These are phyloP conservation scores for Scophthalmus maximus DNA, from an alignment of 2,113 vertebrate species.

Conservation along the genomic window DNA sequence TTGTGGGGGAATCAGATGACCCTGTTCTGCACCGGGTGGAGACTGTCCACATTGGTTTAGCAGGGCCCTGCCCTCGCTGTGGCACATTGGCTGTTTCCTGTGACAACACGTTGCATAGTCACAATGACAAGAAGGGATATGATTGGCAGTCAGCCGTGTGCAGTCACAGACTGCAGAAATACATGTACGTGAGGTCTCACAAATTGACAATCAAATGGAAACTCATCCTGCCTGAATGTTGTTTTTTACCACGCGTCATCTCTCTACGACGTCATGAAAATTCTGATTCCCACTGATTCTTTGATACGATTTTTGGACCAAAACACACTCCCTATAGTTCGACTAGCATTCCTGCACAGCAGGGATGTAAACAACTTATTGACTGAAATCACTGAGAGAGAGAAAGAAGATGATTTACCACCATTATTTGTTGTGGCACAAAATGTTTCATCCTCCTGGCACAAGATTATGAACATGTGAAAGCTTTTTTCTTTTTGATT, in stretches of 20 bases:
- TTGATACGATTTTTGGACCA: conserved; percentile 41
- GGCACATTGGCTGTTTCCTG: conserved; percentile 19
- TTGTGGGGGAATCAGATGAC: conserved; percentile 61
- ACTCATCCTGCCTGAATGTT: conserved; percentile 29
- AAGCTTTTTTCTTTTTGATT: conserved; percentile 15
- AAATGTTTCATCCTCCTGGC: conserved; percentile 3
- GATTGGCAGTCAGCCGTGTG: conserved; percentile 48
- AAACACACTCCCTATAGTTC: not conserved
- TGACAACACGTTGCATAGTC: conserved; percentile 14
- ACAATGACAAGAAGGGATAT: conserved; percentile 39
- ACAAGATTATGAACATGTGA: not conserved
- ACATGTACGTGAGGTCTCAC: conserved; percentile 46
- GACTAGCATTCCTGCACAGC: conserved; percentile 12
- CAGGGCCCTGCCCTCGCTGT: not conserved
- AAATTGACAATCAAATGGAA: conserved; percentile 53
- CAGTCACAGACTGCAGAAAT: conserved; percentile 23
- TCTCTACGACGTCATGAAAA: conserved; percentile 20
- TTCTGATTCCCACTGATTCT: conserved; percentile 38
- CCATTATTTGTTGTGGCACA: conserved; percentile 6
- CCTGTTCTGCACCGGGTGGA: conserved; percentile 40
- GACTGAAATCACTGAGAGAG: conserved; percentile 14
- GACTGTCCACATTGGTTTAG: conserved; percentile 28
- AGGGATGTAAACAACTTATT: not conserved
- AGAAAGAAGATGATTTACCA: conserved; percentile 16
- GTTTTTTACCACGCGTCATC: conserved; percentile 39